Percentiles rank a stretch among this genome's conserved stretches.
phyloP scores from a whole-genome alignment of 2,113 vertebrate species.

The Elanus axillaris region DNA sequence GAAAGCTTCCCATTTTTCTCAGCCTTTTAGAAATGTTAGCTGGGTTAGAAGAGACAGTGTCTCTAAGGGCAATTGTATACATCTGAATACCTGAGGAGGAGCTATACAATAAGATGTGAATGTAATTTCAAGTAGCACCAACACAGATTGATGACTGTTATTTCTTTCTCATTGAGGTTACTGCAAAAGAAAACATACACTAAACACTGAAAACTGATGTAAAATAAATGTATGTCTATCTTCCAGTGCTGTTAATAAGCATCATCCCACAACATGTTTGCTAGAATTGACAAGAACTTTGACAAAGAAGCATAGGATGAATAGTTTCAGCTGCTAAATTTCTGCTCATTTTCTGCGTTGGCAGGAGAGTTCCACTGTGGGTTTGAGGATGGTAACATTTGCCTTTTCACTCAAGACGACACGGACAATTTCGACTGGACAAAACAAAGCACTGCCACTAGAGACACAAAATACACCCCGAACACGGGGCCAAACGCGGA shows the following conservation, averaged over 20 bases:
- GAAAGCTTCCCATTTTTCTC: background rate
- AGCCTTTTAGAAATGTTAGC: background rate
- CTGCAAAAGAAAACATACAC: background rate
- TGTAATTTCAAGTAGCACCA: background rate
- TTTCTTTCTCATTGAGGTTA: background rate
- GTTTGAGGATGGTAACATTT: slow-evolving; percentile 95
- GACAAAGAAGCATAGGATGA: background rate
- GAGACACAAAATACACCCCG: slow-evolving; percentile 95
- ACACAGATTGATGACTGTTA: rapidly evolving
- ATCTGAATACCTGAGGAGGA: background rate
- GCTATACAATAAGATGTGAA: background rate
- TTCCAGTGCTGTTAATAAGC: background rate
- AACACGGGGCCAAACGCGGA: slow-evolving; percentile 95
- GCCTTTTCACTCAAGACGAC: slow-evolving; percentile 95
- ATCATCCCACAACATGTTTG: background rate
- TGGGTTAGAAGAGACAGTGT: background rate
- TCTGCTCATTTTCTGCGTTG: background rate
- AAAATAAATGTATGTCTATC: background rate
- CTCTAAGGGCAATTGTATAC: background rate
- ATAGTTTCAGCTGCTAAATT: background rate
- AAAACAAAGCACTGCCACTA: slow-evolving; percentile 92
- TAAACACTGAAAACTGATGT: background rate
- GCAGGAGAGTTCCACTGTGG: slow-evolving; percentile 97
- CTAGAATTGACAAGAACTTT: background rate
- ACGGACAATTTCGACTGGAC: slow-evolving; percentile 98